phyloP scores from a whole-genome alignment of 2,888 invertebrate genomes.

The Adineta ricciae region DNA sequence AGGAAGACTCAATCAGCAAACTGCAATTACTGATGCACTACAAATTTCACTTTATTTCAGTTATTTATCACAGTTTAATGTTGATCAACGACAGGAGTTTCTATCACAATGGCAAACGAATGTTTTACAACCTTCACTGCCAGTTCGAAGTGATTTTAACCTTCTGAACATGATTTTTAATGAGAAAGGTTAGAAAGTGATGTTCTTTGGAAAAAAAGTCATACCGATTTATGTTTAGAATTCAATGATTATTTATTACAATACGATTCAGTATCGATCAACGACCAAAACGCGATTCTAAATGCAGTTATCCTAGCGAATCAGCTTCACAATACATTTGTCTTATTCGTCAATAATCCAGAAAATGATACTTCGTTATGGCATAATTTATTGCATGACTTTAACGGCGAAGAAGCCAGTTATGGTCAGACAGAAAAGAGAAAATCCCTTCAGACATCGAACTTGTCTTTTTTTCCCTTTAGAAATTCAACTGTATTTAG shows the following conservation, averaged over 20 bases:
- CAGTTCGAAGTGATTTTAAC: not conserved
- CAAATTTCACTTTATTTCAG: conserved; percentile 7
- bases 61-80: conserved; percentile 22
- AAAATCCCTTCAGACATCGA: no score
- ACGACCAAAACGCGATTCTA: not conserved
- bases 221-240: not conserved
- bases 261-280: not conserved
- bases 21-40: conserved; percentile 40
- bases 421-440: not conserved
- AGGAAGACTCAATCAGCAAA: conserved; percentile 43
- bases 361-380: not conserved
- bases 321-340: not conserved
- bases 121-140: not conserved
- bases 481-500: not conserved
- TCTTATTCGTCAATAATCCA: not conserved
- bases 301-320: not conserved
- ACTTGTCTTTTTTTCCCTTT: not conserved
- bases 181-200: not conserved
- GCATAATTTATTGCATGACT: not conserved
- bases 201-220: not conserved
- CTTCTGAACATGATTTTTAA: not conserved
- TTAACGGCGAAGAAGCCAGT: not conserved
- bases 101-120: conserved; percentile 16
- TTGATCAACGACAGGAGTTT: not conserved
- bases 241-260: not conserved